phyloP scores from a whole-genome alignment of 2,113 vertebrate genomes.

The Myrmophylax atrothorax region DNA sequence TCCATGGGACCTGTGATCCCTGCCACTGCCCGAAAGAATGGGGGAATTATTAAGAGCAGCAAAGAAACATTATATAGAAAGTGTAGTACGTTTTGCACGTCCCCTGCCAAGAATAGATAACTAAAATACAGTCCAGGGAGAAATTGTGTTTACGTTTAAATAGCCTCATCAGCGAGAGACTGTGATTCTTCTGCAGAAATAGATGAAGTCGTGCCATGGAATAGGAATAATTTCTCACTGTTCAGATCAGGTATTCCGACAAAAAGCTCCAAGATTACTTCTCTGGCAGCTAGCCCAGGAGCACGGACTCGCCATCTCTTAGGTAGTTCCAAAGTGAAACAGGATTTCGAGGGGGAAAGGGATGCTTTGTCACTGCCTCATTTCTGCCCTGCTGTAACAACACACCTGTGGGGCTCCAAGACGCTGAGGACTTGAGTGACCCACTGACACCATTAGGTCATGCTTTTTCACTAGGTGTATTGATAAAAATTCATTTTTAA shows the following conservation, averaged over 20 bases:
- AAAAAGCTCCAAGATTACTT: conserved; percentile 38
- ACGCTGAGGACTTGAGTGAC: neutral
- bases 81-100: fast-evolving
- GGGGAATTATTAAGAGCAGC: neutral
- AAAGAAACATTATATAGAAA: neutral
- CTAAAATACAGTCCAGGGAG: neutral
- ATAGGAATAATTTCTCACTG: neutral
- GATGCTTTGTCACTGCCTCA: conserved; percentile 35
- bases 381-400: conserved; percentile 69
- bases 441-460: neutral
- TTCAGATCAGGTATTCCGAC: conserved; percentile 46
- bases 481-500: neutral
- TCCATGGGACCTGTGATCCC: neutral
- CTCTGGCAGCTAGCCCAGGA: conserved; percentile 71
- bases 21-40: neutral
- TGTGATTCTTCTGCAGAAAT: neutral
- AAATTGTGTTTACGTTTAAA: neutral
- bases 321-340: conserved; percentile 60
- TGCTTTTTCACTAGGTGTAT: neutral
- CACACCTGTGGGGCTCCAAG: neutral
- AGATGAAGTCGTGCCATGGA: neutral
- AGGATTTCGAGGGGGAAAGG: conserved; percentile 30
- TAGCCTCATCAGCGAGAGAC: neutral
- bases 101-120: neutral
- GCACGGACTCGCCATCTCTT: conserved; percentile 13